Evolutionary conservation across 1,140 invertebrate species (phyloP).

Genomic region (Ips nitidus): DNA sequence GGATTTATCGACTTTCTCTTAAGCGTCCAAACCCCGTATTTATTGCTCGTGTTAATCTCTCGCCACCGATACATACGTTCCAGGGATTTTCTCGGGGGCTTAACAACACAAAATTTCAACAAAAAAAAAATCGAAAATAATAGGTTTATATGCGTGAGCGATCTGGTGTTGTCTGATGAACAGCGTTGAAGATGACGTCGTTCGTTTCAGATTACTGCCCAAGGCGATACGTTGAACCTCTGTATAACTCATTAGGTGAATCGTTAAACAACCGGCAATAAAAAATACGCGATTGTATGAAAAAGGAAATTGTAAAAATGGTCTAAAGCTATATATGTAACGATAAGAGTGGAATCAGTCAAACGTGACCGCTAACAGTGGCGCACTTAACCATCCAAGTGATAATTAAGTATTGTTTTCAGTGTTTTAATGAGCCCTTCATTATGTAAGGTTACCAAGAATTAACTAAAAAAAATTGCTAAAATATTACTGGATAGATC

Average conservation of each 20-base stretch:
- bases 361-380: neutral
- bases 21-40: constrained; percentile 9
- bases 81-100: no score
- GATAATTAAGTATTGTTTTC: no score
- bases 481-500: no score
- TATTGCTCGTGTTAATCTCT: constrained; percentile 13
- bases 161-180: constrained; percentile 1
- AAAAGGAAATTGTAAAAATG: constrained; percentile 20
- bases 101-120: no score
- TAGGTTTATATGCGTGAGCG: constrained; percentile 3
- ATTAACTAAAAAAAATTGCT: no score
- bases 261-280: constrained; percentile 24
- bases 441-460: no score
- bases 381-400: neutral
- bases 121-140: no score
- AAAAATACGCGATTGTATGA: constrained; percentile 25
- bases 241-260: constrained; percentile 26
- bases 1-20: constrained; percentile 11
- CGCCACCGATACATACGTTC: no score
- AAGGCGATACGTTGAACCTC: constrained; percentile 31
- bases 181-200: constrained; percentile 20
- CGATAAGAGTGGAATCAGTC: constrained; percentile 9
- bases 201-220: constrained; percentile 30
- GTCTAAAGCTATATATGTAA: constrained; percentile 7
- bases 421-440: no score